Percentiles rank a stretch among this genome's conserved stretches.
phyloP scores from a whole-genome alignment of 2,797 vertebrate species.

The Sebastes cheni region DNA sequence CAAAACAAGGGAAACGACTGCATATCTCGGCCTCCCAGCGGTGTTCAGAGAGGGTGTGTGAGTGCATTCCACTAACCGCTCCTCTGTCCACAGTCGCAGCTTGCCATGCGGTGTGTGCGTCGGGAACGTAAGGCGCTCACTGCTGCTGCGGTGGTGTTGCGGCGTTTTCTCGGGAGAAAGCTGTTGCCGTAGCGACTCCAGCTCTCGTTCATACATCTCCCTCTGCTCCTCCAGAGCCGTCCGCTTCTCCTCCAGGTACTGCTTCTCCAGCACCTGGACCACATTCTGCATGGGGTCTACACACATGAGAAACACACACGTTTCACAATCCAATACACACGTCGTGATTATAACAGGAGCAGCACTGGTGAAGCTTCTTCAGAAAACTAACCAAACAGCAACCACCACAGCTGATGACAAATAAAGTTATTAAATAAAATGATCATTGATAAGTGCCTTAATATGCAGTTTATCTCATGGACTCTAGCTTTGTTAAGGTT shows the following conservation, averaged over 20 bases:
- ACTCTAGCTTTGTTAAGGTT: too few relatives aligned
- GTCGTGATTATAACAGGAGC: neutral
- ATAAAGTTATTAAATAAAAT: neutral
- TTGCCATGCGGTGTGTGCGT: constrained; percentile 87
- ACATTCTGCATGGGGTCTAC: constrained; percentile 95
- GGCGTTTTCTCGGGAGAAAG: constrained; percentile 89
- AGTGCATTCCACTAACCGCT: constrained; percentile 85
- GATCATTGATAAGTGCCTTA: neutral
- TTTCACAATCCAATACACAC: neutral
- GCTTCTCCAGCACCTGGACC: constrained; percentile 95
- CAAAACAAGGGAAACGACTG: neutral
- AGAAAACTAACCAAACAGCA: neutral
- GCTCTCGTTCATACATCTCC: constrained; percentile 94
- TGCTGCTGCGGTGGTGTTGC: constrained; percentile 85
- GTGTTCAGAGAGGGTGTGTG: neutral
- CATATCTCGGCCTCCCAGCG: neutral
- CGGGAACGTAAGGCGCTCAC: constrained; percentile 86
- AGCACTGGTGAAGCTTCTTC: neutral
- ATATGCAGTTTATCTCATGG: too few relatives aligned
- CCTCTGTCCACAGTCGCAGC: constrained; percentile 93
- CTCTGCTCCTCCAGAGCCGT: constrained; percentile 95
- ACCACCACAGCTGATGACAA: neutral
- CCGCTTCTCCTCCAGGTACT: constrained; percentile 96
- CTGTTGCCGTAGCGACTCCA: constrained; percentile 93
- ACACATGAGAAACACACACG: neutral